Percentiles rank a stretch among this genome's conserved stretches.
These are phyloP conservation scores for Stenopsyche tienmushanensis DNA, from an alignment of 1,140 invertebrate species.

Conservation along the genomic window DNA sequence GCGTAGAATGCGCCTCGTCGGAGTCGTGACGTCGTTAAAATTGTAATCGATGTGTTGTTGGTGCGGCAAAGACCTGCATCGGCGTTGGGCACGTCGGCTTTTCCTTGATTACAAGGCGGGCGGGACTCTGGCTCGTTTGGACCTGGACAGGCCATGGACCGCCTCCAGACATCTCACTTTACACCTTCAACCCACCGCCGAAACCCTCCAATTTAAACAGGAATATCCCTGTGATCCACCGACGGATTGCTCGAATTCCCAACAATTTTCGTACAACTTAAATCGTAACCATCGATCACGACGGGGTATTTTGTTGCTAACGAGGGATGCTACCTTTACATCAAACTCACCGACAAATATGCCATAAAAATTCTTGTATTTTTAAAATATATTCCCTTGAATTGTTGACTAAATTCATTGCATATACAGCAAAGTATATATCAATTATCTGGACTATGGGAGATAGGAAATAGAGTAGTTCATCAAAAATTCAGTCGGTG, in stretches of 20 bases:
- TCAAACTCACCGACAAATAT: background rate
- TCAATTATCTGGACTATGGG: no score
- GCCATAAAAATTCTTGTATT: background rate
- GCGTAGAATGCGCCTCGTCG: no score
- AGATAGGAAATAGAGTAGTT: no score
- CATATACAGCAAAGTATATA: no score
- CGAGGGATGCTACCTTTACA: no score
- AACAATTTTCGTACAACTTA: background rate
- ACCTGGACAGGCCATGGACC: conserved; percentile 8
- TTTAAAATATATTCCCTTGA: background rate
- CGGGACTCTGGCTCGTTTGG: conserved; percentile 3
- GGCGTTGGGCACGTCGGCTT: background rate
- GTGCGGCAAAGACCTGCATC: background rate
- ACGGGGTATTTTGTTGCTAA: background rate
- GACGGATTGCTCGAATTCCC: background rate
- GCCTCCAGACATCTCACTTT: conserved; percentile 29
- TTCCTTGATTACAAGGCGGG: conserved; percentile 18
- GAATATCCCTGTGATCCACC: background rate
- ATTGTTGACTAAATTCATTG: background rate
- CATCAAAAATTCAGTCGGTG: no score
- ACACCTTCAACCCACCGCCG: conserved; percentile 8
- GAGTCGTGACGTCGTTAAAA: conserved; percentile 16
- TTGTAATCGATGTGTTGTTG: conserved; percentile 8
- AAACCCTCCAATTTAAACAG: background rate
- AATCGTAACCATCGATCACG: background rate